These are phyloP conservation scores for Strix uralensis DNA, from an alignment of 2,113 vertebrate species.

Conservation along the genomic window DNA sequence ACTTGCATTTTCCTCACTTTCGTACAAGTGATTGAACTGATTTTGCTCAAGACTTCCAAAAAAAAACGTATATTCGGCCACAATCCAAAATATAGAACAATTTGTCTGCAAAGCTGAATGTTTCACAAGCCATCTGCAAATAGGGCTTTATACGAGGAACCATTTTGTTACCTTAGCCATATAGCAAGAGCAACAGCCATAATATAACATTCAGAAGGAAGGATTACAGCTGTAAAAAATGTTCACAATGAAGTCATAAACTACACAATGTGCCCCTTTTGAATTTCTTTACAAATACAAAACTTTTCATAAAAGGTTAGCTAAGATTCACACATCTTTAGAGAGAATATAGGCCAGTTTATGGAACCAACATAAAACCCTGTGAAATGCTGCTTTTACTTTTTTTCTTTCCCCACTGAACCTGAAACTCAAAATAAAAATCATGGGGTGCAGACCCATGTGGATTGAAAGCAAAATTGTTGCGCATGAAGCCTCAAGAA, in stretches of 20 bases:
- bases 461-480: neutral
- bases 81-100: neutral
- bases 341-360: neutral
- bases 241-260: constrained; percentile 51
- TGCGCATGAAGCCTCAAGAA: neutral
- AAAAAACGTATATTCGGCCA: neutral
- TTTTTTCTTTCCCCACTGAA: neutral
- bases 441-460: constrained; percentile 6
- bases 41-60: neutral
- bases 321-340: constrained; percentile 52
- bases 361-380: neutral
- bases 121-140: constrained; percentile 61
- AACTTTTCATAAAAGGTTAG: constrained; percentile 1
- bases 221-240: constrained; percentile 41
- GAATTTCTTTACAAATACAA: constrained; percentile 32
- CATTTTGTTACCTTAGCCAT: constrained; percentile 34
- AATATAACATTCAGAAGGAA: constrained; percentile 34
- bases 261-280: constrained; percentile 16
- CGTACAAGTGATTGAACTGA: neutral
- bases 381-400: neutral
- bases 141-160: neutral
- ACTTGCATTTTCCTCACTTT: neutral
- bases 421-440: constrained; percentile 43
- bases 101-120: neutral
- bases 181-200: neutral